These are phyloP conservation scores for Struthio camelus DNA, from an alignment of 2,113 vertebrate genomes.

Conservation along the genomic window DNA sequence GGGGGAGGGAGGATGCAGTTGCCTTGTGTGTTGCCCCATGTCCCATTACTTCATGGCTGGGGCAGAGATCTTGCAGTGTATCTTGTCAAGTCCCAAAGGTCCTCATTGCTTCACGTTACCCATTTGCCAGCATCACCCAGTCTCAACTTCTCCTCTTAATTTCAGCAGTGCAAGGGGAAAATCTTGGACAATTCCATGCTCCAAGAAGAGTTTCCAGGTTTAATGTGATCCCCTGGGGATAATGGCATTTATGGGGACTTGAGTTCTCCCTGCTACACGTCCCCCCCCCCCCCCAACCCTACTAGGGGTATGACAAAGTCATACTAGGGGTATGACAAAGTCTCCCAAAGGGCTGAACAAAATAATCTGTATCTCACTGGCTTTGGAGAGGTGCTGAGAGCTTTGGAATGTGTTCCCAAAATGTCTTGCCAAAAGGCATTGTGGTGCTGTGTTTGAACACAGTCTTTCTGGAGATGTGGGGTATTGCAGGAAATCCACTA, in stretches of 20 bases:
- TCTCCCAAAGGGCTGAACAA: background rate
- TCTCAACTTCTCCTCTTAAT: background rate
- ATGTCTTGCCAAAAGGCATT: background rate
- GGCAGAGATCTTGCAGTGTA: background rate
- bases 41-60: background rate
- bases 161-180: background rate
- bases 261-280: accelerated
- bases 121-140: background rate
- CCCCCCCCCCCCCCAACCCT: background rate
- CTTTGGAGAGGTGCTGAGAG: background rate
- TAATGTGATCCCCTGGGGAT: background rate
- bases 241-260: background rate
- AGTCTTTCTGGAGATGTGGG: background rate
- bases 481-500: background rate
- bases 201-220: background rate
- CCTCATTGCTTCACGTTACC: background rate
- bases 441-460: background rate
- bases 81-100: background rate
- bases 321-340: too few species aligned
- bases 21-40: background rate
- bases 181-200: background rate
- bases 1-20: background rate
- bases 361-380: background rate
- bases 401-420: background rate
- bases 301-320: background rate